Conservation (phyloP, 2,888 invertebrate genomes). For the Gastracanthus pulcherrimus region DNA sequence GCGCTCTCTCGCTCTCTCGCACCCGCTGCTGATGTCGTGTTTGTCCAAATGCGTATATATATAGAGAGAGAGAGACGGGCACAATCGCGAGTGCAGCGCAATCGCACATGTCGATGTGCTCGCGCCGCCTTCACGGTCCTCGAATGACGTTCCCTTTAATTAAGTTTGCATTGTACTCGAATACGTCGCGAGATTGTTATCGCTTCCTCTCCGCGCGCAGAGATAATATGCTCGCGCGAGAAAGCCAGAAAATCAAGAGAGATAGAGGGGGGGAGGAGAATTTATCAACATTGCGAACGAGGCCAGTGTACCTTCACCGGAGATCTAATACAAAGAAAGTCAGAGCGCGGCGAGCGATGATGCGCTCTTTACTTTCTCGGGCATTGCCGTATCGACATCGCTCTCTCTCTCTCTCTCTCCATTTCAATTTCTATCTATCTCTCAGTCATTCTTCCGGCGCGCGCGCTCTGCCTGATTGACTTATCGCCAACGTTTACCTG, state of each 20-base stretch:
- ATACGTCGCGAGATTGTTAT: conserved; percentile 42
- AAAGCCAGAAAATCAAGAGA: neutral
- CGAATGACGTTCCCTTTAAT: conserved; percentile 69
- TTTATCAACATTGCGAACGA: conserved; percentile 30
- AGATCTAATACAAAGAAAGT: conserved; percentile 24
- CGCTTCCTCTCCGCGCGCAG: neutral
- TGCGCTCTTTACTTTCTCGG: conserved; percentile 19
- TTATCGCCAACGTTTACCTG: conserved; percentile 42
- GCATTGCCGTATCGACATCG: conserved; percentile 13
- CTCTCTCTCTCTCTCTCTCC: conserved; percentile 40
- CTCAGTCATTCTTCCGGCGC: neutral
- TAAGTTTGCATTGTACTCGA: conserved; percentile 72
- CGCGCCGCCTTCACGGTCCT: too few relatives aligned
- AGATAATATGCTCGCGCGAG: conserved; percentile 5
- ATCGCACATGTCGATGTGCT: neutral
- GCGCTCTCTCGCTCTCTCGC: neutral
- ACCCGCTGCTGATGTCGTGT: neutral
- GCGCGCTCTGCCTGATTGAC: conserved; percentile 31
- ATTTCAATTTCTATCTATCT: neutral
- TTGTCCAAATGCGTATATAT: neutral
- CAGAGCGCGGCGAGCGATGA: conserved; percentile 1
- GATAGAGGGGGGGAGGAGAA: neutral
- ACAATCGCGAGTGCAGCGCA: neutral
- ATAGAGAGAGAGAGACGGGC: neutral
- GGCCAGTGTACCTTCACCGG: neutral